phyloP scores from a whole-genome alignment of 2,113 vertebrate genomes.

The Prionailurus viverrinus region DNA sequence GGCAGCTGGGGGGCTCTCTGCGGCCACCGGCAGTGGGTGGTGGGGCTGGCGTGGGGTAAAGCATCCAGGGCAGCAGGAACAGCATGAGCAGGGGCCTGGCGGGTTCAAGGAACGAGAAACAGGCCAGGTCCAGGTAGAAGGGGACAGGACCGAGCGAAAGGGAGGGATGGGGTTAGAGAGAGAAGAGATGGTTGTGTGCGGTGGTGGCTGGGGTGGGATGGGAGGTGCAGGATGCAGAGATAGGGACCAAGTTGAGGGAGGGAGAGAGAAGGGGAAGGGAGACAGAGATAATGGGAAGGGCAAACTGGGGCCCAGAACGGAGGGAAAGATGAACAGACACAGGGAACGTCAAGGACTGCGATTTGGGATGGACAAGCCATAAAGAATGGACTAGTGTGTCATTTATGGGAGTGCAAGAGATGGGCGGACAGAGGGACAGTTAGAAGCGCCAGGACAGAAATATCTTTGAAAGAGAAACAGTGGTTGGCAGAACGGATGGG shows the following conservation, averaged over 20 bases:
- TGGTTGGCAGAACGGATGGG: background rate
- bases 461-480: background rate
- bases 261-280: background rate
- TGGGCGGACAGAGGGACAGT: constrained; percentile 48
- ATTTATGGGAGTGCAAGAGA: background rate
- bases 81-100: background rate
- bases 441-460: background rate
- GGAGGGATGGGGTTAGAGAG: background rate
- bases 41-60: background rate
- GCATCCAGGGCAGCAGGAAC: background rate
- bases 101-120: background rate
- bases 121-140: background rate
- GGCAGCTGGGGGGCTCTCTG: background rate
- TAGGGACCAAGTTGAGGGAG: background rate
- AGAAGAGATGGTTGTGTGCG: background rate
- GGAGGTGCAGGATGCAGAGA: background rate
- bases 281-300: background rate
- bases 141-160: background rate
- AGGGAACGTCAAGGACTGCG: background rate
- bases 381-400: background rate
- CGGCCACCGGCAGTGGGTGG: background rate
- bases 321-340: background rate
- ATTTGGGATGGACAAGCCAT: background rate
- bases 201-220: background rate
- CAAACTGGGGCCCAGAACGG: background rate